Base-by-base conservation (phyloP, 1,140 invertebrate species). In the Zaprionus davidi region DNA sequence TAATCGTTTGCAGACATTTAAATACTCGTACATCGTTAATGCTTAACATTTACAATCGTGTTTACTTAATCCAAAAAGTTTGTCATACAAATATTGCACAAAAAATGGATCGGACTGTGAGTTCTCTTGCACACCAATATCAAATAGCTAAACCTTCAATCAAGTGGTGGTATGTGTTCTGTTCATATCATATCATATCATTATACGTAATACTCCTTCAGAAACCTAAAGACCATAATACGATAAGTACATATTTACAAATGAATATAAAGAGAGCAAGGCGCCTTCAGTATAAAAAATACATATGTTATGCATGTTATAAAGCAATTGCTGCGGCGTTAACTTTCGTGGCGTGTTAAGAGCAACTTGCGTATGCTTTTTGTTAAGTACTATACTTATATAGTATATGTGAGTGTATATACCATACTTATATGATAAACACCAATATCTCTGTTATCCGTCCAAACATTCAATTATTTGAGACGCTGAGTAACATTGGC, bases 401-500 rank as follows among this genome's bases (percentile, higher is more conserved):
- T 68, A 59, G 31, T 17, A 17, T 36, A n/a, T 31, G 7, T n/a
- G 2, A 53, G 53, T 73, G 13, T 72, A 26, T 53, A 58, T 67
- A 67, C 36, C 56, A 58, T 65, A 73, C 60, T 36, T 65, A 64
- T 69, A 70, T 15, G 36, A 49, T 58, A 76, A 38, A 59, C 59
- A 87, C 72, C 79, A 74, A 66, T 77, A 67, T 57, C 38, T 57
- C 38, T 15, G 28, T 63, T 24, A 12, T 11, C 31, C 31, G 31
- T 34, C 31, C 31, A 34, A 34, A 64, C 60, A 53, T 63, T 26
- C 64, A 44, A 62, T 90, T 96, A 99, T 94, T 99, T 99, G 63
- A 99, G 95, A 92, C 99, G 95, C 94, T 99, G 99, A 60, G 99
- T 99, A 53, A 99, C 98, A 93, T 99, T 99, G 71, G 99, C 99